Conservation (phyloP, 1,140 invertebrate species). For the Drosophila pruinosa region DNA sequence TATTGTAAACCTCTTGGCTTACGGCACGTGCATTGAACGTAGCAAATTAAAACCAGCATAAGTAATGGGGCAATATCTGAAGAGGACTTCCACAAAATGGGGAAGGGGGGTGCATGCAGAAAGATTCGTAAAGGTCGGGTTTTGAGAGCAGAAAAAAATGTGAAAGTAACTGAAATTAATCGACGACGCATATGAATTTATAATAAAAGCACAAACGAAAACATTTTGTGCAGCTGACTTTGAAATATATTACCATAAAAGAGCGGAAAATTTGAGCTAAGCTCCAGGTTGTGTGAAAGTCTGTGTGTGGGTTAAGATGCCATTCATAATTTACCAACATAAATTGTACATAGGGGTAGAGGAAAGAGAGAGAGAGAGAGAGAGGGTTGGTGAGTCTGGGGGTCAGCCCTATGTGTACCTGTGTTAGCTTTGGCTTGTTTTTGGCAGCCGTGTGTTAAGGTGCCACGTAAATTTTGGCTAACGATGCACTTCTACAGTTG, state of each 20-base stretch:
- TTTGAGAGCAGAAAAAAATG: constrained; percentile 27
- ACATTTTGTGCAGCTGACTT: constrained; percentile 74
- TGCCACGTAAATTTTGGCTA: constrained; percentile 76
- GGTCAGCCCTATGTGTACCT: constrained; percentile 7
- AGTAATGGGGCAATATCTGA: constrained; percentile 55
- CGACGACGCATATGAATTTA: constrained; percentile 74
- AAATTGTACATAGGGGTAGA: constrained; percentile 44
- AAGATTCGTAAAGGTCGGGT: too few relatives aligned
- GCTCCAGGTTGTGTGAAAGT: background rate
- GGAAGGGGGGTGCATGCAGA: background rate
- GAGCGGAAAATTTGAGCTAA: constrained; percentile 21
- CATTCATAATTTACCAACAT: constrained; percentile 75
- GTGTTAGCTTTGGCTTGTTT: constrained; percentile 51
- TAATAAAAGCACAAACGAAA: constrained; percentile 57
- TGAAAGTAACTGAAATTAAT: constrained; percentile 70
- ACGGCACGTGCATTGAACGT: constrained; percentile 68
- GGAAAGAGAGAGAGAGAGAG: background rate
- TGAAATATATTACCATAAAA: constrained; percentile 64
- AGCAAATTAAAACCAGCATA: constrained; percentile 73
- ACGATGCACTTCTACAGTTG: constrained; percentile 77
- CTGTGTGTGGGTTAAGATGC: constrained; percentile 42
- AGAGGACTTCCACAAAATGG: background rate
- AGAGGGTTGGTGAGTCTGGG: background rate
- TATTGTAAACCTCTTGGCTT: constrained; percentile 1
- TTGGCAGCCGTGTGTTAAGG: constrained; percentile 63